phyloP scores from a whole-genome alignment of 2,888 invertebrate species.

The Pristionchus entomophagus region DNA sequence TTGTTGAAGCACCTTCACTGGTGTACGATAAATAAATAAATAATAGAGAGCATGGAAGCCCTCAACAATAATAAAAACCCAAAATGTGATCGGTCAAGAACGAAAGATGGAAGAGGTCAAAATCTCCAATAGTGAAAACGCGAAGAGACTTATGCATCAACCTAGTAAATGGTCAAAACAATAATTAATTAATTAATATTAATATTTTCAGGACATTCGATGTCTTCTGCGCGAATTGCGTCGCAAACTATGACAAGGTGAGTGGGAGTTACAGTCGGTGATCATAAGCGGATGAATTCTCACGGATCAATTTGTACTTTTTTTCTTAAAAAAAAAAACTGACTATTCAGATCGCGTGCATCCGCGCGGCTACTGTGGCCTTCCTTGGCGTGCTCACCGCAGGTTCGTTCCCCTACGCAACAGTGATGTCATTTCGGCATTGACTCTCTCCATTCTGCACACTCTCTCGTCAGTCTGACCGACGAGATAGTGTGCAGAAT shows the following conservation, averaged over 20 bases:
- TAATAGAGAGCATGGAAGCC: not conserved
- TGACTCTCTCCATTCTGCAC: not conserved
- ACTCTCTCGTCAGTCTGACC: too few relatives aligned
- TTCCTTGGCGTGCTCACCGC: slow-evolving; percentile 46
- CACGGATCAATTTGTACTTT: not conserved
- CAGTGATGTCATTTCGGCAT: not conserved
- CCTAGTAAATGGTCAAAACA: not conserved
- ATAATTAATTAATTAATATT: not conserved
- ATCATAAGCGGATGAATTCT: not conserved
- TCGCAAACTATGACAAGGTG: slow-evolving; percentile 31
- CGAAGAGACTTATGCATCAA: too few relatives aligned
- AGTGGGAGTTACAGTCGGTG: not conserved
- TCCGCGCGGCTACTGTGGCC: slow-evolving; percentile 40
- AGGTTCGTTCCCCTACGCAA: too few relatives aligned
- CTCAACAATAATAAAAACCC: not conserved
- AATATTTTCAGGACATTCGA: not conserved
- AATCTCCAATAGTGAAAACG: too few relatives aligned
- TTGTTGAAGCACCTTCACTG: too few relatives aligned
- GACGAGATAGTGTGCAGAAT: too few relatives aligned
- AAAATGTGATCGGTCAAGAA: not conserved
- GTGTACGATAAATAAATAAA: not conserved
- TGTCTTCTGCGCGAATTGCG: slow-evolving; percentile 44
- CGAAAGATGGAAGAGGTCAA: not conserved
- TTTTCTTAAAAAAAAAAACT: not conserved
- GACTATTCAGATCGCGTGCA: slow-evolving; percentile 38